These are phyloP conservation scores for Ctenoplectra terminalis DNA, from an alignment of 1,140 invertebrate genomes.

Conservation along the genomic window DNA sequence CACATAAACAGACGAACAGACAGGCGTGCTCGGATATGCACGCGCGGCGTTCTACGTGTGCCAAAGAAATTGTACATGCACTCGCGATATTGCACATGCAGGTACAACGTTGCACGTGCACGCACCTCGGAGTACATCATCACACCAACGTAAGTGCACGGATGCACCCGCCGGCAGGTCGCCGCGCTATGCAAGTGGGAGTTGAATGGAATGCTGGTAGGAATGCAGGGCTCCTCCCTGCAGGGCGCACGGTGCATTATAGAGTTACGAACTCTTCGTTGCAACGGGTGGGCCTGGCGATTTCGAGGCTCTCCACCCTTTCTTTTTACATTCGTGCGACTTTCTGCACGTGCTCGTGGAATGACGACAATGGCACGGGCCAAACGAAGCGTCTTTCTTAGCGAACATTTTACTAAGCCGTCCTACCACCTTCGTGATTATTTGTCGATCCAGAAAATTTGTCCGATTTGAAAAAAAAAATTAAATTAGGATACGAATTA, in stretches of 20 bases:
- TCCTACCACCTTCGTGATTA: background rate
- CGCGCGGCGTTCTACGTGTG: background rate
- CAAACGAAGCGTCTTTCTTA: slow-evolving; percentile 3
- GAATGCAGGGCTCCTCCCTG: slow-evolving; percentile 65
- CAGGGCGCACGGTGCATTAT: slow-evolving; percentile 65
- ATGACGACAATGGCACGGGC: slow-evolving; percentile 36
- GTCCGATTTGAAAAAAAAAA: no score
- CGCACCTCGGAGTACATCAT: slow-evolving; percentile 40
- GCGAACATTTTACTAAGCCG: background rate
- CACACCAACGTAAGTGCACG: slow-evolving; percentile 49
- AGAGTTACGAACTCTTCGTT: slow-evolving; percentile 68
- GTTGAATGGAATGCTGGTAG: slow-evolving; percentile 64
- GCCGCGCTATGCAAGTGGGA: slow-evolving; percentile 60
- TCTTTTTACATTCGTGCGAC: slow-evolving; percentile 51
- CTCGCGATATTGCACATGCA: slow-evolving; percentile 49
- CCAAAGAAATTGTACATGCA: slow-evolving; percentile 39
- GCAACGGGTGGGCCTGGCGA: slow-evolving; percentile 65
- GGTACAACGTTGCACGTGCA: slow-evolving; percentile 40
- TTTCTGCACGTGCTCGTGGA: slow-evolving; percentile 47
- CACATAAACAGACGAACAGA: background rate
- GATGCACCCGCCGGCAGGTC: slow-evolving; percentile 60
- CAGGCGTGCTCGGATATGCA: background rate
- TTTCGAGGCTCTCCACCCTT: slow-evolving; percentile 46
- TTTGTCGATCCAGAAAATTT: background rate
- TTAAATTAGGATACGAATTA: no score